Base-by-base conservation (phyloP, 2,113 vertebrate genomes). In the Glaucomys volans region DNA sequence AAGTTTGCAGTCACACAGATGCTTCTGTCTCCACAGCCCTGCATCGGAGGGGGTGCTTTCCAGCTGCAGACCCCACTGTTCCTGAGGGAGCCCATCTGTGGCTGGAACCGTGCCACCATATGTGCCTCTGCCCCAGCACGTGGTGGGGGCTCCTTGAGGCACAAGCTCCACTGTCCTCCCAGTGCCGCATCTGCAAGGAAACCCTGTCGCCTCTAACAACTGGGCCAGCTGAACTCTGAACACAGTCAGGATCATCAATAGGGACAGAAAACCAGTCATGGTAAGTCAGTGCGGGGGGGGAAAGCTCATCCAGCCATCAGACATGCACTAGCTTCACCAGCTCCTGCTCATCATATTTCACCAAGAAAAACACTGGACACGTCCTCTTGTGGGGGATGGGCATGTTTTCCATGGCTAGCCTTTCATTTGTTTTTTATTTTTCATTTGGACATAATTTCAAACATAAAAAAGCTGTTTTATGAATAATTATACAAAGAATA, bases 21-120 rank as follows among this genome's bases (percentile, higher is more conserved):
- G 0, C 98, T 13, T 97, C 98, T 98, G 98, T 98, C 96, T 95
- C 82, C 96, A 81, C 64, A 37, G 96, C 94, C 97, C 93, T 30
- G 91, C 44, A 71, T 97, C 83, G 17, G 96, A 35, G 94, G 96
- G 85, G 83, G 93, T 83, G 47, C 92, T 89, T 95, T 97, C 90
- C 95, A 94, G 96, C 97, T 97, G 98, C 98, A 98, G 98, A 94
- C 91, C 42, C 96, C 92, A 97, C 98, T 98, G 98, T 98, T 94
- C 98, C 87, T 42, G 77, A 91, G 94, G 37, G 95, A 97, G 95
- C 94, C 86, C 98, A 97, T 98, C 98, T 98, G 98, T 80, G 94
- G 95, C 97, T 82, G 84, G 77, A 96, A 81, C 86, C 96, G 89
- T 54, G 96, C 92, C 97, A 24, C 96, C 94, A 79, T 80, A 54